Evolutionary conservation across 1,140 invertebrate species (phyloP).

Genomic region (Vanessa tameamea): DNA sequence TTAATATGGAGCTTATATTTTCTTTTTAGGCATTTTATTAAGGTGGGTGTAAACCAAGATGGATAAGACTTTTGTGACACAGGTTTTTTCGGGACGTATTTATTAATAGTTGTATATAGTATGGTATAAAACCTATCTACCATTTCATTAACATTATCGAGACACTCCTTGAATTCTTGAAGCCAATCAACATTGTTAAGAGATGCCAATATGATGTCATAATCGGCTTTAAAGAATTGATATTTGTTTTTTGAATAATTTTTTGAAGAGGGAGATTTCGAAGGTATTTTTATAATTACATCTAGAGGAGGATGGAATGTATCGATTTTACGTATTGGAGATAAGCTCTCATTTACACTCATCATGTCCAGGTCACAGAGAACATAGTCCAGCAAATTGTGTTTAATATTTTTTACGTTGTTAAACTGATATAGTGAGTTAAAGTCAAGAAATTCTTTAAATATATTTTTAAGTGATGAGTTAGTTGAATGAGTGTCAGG

Average conservation of each 20-base stretch:
- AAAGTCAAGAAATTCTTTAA: constrained; percentile 5
- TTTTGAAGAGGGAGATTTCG: constrained; percentile 4
- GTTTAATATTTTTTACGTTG: constrained; percentile 17
- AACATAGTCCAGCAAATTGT: constrained; percentile 17
- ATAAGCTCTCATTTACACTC: constrained; percentile 1
- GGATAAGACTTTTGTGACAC: constrained; percentile 3
- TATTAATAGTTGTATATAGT: constrained; percentile 7
- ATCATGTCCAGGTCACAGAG: constrained; percentile 2
- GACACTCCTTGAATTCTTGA: constrained; percentile 15
- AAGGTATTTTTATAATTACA: constrained; percentile 12
- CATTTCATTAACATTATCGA: constrained; percentile 26
- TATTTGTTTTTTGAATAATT: constrained; percentile 10
- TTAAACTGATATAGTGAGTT: constrained; percentile 11
- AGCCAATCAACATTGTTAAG: constrained; percentile 20
- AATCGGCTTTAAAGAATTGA: constrained; percentile 31
- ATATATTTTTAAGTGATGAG: neutral
- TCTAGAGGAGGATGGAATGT: constrained; percentile 16
- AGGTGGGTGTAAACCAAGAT: constrained; percentile 18
- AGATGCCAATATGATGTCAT: constrained; percentile 11
- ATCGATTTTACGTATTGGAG: constrained; percentile 8
- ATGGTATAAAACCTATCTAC: constrained; percentile 13
- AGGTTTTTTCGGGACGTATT: constrained; percentile 24
- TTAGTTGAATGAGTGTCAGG: neutral
- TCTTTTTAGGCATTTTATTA: constrained; percentile 14
- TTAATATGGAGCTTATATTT: constrained; percentile 26